Evolutionary conservation across 2,113 vertebrate species (phyloP).

Genomic region (Sinocyclocheilus maitianheensis): DNA sequence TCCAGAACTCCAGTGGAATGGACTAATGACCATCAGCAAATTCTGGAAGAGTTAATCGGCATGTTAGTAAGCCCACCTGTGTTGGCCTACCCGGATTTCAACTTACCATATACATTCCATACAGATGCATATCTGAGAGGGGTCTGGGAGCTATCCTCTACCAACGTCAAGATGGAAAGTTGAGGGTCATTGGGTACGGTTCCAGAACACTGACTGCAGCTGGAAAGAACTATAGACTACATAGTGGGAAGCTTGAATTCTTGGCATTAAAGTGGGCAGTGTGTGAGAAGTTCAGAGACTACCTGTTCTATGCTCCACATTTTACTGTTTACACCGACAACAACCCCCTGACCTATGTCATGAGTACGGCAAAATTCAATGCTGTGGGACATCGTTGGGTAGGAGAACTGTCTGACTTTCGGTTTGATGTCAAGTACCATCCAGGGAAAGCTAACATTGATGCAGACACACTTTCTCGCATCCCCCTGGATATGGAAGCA

Average conservation of each 20-base stretch:
- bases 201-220: neutral
- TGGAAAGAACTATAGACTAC: neutral
- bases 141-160: too few species aligned
- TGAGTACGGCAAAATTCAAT: neutral
- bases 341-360: neutral
- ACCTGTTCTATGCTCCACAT: neutral
- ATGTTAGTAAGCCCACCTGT: too few species aligned
- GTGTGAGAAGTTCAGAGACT: neutral
- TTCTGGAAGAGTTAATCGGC: too few species aligned
- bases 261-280: neutral
- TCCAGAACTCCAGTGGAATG: neutral
- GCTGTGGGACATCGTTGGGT: neutral
- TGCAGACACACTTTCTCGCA: too few species aligned
- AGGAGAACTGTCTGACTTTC: too few species aligned
- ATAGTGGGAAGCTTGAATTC: neutral
- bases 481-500: too few species aligned
- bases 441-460: too few species aligned
- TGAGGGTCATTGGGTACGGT: neutral
- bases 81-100: too few species aligned
- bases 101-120: too few species aligned
- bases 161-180: neutral
- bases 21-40: neutral
- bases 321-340: neutral
- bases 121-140: too few species aligned
- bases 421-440: too few species aligned